A percentile compares a stretch with the other conserved stretches of the same genome.
phyloP scores from a whole-genome alignment of 2,113 vertebrate genomes.

The Protomyctophum bolini region DNA sequence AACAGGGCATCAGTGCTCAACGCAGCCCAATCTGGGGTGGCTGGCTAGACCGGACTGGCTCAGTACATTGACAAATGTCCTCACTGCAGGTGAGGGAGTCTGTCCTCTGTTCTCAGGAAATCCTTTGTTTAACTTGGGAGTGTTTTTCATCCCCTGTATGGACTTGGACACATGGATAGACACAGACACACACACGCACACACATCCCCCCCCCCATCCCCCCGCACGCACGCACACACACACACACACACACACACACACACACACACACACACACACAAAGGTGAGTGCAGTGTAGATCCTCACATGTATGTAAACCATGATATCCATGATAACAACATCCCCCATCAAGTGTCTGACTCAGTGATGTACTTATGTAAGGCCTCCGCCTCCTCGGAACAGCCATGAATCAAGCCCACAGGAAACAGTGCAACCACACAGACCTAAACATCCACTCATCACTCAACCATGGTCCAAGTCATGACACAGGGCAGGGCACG shows the following conservation, averaged over 20 bases:
- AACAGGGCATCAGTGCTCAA: too few relatives aligned
- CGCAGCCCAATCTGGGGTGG: background rate
- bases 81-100: slow-evolving; percentile 52
- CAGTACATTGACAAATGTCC: slow-evolving; percentile 22
- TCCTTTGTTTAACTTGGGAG: slow-evolving; percentile 66
- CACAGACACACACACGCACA: slow-evolving; percentile 6
- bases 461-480: slow-evolving; percentile 6
- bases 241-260: too few relatives aligned
- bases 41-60: background rate
- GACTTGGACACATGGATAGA: background rate
- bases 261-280: too few relatives aligned
- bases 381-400: slow-evolving; percentile 2
- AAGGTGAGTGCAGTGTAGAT: background rate
- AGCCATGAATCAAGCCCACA: slow-evolving; percentile 29
- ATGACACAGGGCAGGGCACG: background rate
- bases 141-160: slow-evolving; percentile 42
- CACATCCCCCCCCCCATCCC: too few relatives aligned
- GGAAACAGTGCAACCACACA: slow-evolving; percentile 36
- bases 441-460: slow-evolving; percentile 1
- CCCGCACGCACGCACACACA: too few relatives aligned
- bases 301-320: background rate
- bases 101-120: slow-evolving; percentile 61
- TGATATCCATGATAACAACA: background rate
- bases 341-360: too few relatives aligned
- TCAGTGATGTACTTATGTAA: too few relatives aligned